These are phyloP conservation scores for Halichoeres trimaculatus DNA, from an alignment of 2,113 vertebrate genomes.

Conservation along the genomic window DNA sequence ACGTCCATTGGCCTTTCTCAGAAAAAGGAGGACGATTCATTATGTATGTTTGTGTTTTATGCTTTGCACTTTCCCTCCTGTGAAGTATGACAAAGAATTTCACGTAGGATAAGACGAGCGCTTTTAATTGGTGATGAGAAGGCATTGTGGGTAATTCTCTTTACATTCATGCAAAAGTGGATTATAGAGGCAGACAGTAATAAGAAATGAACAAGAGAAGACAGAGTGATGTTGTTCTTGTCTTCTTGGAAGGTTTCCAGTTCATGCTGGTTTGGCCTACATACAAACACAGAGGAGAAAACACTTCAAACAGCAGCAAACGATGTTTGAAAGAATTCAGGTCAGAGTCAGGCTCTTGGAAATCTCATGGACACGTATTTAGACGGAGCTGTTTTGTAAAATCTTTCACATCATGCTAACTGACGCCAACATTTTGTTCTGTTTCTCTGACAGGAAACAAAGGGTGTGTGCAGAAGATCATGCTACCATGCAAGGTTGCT, in stretches of 20 bases:
- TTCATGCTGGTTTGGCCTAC: slow-evolving; percentile 34
- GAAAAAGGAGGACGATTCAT: slow-evolving; percentile 43
- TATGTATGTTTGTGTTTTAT: slow-evolving; percentile 64
- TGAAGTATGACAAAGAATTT: slow-evolving; percentile 46
- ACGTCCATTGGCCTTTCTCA: slow-evolving; percentile 33
- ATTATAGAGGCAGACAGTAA: slow-evolving; percentile 24
- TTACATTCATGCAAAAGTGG: slow-evolving; percentile 11
- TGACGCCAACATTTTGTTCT: neutral
- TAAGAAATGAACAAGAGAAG: slow-evolving; percentile 7
- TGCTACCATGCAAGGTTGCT: neutral
- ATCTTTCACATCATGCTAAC: slow-evolving; percentile 3
- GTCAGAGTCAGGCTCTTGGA: slow-evolving; percentile 24
- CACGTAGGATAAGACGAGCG: slow-evolving; percentile 30
- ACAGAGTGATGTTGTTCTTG: neutral
- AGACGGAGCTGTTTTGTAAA: slow-evolving; percentile 1
- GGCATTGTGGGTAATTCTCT: slow-evolving; percentile 43
- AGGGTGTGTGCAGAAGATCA: neutral
- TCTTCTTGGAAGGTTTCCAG: slow-evolving; percentile 30
- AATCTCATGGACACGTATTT: neutral
- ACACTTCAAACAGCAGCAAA: slow-evolving; percentile 22
- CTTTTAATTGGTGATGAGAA: slow-evolving; percentile 52
- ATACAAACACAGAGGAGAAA: slow-evolving; percentile 28
- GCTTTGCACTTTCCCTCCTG: slow-evolving; percentile 9
- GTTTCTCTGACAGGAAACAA: neutral
- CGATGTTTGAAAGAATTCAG: slow-evolving; percentile 32